Percentiles rank a stretch among this genome's conserved stretches.
These are phyloP conservation scores for Lasioglossum morio DNA, from an alignment of 2,888 invertebrate species.

Conservation along the genomic window DNA sequence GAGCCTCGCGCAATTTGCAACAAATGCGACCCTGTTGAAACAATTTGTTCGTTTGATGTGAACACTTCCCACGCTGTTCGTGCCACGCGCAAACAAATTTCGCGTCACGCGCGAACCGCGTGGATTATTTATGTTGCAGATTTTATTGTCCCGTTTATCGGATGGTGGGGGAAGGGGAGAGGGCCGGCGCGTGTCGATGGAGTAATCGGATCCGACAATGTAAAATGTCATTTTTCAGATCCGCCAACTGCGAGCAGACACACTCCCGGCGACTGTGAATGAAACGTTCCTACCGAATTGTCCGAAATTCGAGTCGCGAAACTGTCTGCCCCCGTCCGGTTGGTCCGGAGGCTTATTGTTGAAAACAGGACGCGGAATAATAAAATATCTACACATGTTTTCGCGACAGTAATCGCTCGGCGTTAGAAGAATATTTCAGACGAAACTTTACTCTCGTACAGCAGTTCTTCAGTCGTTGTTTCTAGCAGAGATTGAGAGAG, in stretches of 20 bases:
- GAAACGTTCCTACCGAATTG: background rate
- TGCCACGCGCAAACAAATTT: constrained; percentile 59
- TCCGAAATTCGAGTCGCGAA: background rate
- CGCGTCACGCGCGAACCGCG: constrained; percentile 58
- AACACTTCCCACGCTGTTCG: constrained; percentile 32
- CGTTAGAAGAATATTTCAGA: background rate
- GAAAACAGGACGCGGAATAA: constrained; percentile 3
- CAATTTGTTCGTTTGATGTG: constrained; percentile 62
- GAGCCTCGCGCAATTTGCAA: constrained; percentile 50
- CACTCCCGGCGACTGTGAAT: background rate
- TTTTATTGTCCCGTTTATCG: constrained; percentile 70
- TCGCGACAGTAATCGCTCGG: background rate
- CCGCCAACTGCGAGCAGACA: constrained; percentile 17
- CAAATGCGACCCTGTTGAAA: constrained; percentile 58
- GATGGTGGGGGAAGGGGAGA: background rate
- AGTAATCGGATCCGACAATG: constrained; percentile 47
- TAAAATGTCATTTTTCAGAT: constrained; percentile 45
- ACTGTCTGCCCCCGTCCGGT: background rate
- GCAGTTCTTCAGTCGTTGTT: background rate
- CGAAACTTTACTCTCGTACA: background rate
- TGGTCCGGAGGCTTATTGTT: background rate
- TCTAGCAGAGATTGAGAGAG: background rate
- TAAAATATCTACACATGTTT: background rate
- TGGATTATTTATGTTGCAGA: constrained; percentile 65
- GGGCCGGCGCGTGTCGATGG: constrained; percentile 43